Percentiles rank a stretch among this genome's conserved stretches.
Conservation (phyloP, 2,888 invertebrate genomes). For the Prosopocoilus inquinatus region DNA sequence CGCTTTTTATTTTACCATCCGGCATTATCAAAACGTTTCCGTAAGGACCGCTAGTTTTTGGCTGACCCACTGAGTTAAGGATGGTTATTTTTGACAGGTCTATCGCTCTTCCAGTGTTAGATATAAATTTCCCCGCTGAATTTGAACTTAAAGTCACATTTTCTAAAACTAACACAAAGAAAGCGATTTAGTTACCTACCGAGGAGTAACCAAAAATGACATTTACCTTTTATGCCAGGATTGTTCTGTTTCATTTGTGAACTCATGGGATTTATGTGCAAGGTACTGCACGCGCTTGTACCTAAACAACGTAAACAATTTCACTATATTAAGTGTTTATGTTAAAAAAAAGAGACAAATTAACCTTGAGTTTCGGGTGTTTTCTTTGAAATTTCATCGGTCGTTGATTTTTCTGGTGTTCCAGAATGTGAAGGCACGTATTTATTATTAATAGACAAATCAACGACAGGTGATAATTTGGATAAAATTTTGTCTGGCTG, state of each 20-base stretch:
- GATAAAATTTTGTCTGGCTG: neutral
- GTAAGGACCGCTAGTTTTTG: conserved; percentile 22
- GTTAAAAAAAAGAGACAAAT: neutral
- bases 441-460: neutral
- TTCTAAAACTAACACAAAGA: conserved; percentile 42
- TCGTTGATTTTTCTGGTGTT: neutral
- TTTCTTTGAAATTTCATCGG: conserved; percentile 1
- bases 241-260: conserved; percentile 28
- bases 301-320: neutral
- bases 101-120: conserved; percentile 38
- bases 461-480: neutral
- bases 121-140: conserved; percentile 36
- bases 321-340: neutral
- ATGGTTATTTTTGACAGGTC: conserved; percentile 44
- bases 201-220: neutral
- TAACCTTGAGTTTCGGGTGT: conserved; percentile 10
- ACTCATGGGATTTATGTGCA: conserved; percentile 28
- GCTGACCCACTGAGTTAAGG: conserved; percentile 33
- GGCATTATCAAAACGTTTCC: conserved; percentile 45
- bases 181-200: neutral
- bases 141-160: conserved; percentile 42
- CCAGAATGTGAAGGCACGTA: neutral
- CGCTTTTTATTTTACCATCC: conserved; percentile 43
- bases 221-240: conserved; percentile 42
- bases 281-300: conserved; percentile 25